Evolutionary conservation across 2,113 vertebrate genomes (phyloP).

Genomic region (Alces alces): DNA sequence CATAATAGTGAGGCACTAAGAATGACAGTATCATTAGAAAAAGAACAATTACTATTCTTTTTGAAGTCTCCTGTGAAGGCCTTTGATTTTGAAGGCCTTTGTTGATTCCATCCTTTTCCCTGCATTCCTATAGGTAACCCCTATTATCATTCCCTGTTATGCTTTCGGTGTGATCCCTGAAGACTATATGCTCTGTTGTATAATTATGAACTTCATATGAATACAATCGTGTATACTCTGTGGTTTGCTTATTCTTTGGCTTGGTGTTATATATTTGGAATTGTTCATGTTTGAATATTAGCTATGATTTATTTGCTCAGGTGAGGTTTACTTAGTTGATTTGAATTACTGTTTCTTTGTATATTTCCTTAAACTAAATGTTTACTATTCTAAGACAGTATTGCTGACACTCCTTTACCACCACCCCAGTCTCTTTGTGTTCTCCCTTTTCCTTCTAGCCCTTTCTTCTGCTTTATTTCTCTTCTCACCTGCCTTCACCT

Average conservation of each 20-base stretch:
- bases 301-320: neutral
- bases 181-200: neutral
- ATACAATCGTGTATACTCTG: neutral
- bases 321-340: neutral
- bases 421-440: neutral
- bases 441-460: neutral
- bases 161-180: neutral
- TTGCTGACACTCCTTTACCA: neutral
- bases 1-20: neutral
- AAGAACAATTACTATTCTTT: neutral
- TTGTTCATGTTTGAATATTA: neutral
- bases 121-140: neutral
- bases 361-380: slow-evolving; percentile 9
- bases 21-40: neutral
- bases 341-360: neutral
- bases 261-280: neutral
- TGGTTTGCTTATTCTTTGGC: neutral
- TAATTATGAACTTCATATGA: neutral
- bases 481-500: neutral
- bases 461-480: neutral
- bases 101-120: neutral
- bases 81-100: neutral
- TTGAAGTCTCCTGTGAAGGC: neutral
- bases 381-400: neutral
- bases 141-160: neutral